Percentiles rank a stretch among this genome's conserved stretches.
phyloP scores from a whole-genome alignment of 2,113 vertebrate species.

The Xyrauchen texanus region DNA sequence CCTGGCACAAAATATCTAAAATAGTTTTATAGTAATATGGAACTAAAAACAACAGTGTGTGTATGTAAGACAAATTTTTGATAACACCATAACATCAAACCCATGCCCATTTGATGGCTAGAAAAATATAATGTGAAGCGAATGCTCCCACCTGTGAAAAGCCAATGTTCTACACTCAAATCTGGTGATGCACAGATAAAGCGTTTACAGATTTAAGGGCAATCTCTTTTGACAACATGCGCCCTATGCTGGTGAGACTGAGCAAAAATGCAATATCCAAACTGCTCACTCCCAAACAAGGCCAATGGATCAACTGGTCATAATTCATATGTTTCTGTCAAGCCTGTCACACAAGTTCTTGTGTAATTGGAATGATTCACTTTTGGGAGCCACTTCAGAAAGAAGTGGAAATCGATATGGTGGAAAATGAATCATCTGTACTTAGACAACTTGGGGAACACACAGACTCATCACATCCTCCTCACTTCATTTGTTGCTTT shows the following conservation, averaged over 20 bases:
- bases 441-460: constrained; percentile 15
- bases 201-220: constrained; percentile 57
- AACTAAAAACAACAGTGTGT: background rate
- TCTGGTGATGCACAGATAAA: constrained; percentile 60
- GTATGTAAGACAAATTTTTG: constrained; percentile 26
- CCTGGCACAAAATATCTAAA: background rate
- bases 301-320: constrained; percentile 55
- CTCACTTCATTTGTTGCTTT: background rate
- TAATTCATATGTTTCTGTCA: constrained; percentile 66
- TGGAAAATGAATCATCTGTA: constrained; percentile 46
- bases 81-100: constrained; percentile 55
- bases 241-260: constrained; percentile 54
- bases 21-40: background rate
- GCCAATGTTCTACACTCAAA: constrained; percentile 63
- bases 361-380: constrained; percentile 61
- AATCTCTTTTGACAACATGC: constrained; percentile 48
- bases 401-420: constrained; percentile 58
- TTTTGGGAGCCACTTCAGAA: constrained; percentile 57
- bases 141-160: constrained; percentile 45
- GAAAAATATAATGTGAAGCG: constrained; percentile 60
- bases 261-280: constrained; percentile 63
- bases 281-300: constrained; percentile 52
- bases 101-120: constrained; percentile 54
- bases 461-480: constrained; percentile 4
- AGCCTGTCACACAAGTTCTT: constrained; percentile 48